These are phyloP conservation scores for Adoxophyes honmai DNA, from an alignment of 1,140 invertebrate genomes.

Conservation along the genomic window DNA sequence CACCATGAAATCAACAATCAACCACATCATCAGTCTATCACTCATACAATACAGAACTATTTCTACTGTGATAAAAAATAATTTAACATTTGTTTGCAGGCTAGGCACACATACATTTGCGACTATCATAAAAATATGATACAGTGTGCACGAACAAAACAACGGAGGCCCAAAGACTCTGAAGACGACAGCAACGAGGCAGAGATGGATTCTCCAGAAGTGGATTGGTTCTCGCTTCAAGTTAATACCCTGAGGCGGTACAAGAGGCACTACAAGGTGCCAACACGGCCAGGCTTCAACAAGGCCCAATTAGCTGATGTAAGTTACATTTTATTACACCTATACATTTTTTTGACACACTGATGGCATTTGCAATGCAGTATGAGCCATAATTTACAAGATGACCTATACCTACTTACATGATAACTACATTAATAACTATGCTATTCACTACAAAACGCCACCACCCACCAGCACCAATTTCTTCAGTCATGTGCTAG, in stretches of 20 bases:
- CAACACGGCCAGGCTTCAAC: constrained; percentile 92
- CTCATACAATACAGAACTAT: no score
- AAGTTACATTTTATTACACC: constrained; percentile 74
- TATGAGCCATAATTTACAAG: no score
- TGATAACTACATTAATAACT: no score
- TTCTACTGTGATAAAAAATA: background rate
- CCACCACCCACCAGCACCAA: no score
- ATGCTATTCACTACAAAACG: no score
- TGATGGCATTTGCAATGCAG: no score
- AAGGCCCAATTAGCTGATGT: constrained; percentile 97
- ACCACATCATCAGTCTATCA: no score
- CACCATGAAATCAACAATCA: no score
- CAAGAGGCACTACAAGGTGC: constrained; percentile 95
- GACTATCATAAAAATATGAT: constrained; percentile 97
- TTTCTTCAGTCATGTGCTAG: no score
- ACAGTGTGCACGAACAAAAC: constrained; percentile 92
- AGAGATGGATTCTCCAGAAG: constrained; percentile 92
- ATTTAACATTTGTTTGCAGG: constrained; percentile 78
- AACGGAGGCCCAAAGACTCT: constrained; percentile 91
- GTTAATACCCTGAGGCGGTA: constrained; percentile 95
- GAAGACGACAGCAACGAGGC: constrained; percentile 94
- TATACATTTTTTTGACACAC: no score
- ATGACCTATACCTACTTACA: no score
- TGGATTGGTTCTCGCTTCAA: constrained; percentile 95
- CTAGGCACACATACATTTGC: constrained; percentile 97